Percentiles rank a stretch among this genome's conserved stretches.
These are phyloP conservation scores for Ceratothoa steindachneri DNA, from an alignment of 2,888 invertebrate species.

Conservation along the genomic window DNA sequence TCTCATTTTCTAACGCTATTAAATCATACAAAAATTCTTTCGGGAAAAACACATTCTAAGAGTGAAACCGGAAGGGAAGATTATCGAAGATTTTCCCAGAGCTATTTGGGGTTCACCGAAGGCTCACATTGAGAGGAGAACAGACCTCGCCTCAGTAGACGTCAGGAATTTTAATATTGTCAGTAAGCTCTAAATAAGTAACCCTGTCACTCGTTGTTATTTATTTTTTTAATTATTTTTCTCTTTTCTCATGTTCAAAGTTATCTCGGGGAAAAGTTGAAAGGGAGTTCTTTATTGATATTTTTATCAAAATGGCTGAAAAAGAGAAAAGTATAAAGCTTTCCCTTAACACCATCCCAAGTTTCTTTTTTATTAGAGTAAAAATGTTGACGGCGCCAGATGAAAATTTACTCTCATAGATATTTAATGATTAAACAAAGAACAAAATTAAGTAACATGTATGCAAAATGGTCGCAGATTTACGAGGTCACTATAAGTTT, in stretches of 20 bases:
- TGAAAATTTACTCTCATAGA: neutral
- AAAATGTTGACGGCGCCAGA: neutral
- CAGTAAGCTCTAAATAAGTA: constrained; percentile 2
- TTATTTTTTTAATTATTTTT: constrained; percentile 11
- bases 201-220: neutral
- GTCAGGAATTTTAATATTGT: constrained; percentile 10
- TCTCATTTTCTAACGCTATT: neutral
- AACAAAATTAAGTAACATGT: neutral
- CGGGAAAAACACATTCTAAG: neutral
- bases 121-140: constrained; percentile 4
- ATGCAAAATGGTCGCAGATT: too few relatives aligned
- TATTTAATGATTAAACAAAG: neutral
- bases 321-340: neutral
- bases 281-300: neutral
- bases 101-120: neutral
- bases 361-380: neutral
- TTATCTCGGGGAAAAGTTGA: neutral
- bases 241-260: neutral
- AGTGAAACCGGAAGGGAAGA: constrained; percentile 3
- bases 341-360: neutral
- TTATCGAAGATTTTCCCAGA: neutral
- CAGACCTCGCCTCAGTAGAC: neutral
- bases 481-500: too few relatives aligned
- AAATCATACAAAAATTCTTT: neutral
- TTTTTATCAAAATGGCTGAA: neutral